A percentile compares a stretch with the other conserved stretches of the same genome.
Evolutionary conservation across 2,113 vertebrate species (phyloP).

Genomic region (Etheostoma cragini): DNA sequence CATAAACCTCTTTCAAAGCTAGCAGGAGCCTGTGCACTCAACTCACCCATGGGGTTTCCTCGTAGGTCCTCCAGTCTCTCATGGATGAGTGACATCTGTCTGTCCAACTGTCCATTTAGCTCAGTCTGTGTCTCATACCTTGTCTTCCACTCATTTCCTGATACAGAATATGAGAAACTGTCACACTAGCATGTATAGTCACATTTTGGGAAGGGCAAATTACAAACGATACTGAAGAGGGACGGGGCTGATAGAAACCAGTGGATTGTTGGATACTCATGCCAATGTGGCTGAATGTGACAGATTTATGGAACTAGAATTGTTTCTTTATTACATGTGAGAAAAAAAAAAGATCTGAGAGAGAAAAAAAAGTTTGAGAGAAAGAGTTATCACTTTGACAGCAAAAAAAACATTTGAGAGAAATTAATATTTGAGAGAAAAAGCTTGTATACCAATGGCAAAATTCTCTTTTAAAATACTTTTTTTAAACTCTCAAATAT

Average conservation of each 20-base stretch:
- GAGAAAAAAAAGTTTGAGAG: no score
- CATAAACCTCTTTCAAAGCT: background rate
- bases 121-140: constrained; percentile 89
- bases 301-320: no score
- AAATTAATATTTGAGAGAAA: no score
- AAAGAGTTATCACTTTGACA: no score
- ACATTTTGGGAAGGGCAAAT: background rate
- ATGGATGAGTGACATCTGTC: constrained; percentile 85
- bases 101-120: constrained; percentile 88
- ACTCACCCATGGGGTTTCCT: constrained; percentile 87
- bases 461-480: no score
- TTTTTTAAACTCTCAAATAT: no score
- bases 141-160: constrained; percentile 91
- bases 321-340: no score
- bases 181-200: background rate
- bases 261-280: background rate
- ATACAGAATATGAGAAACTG: background rate
- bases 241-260: background rate
- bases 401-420: no score
- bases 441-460: no score
- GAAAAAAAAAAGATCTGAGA: no score
- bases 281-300: background rate
- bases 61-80: constrained; percentile 84
- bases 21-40: constrained; percentile 13
- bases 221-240: background rate